These are phyloP conservation scores for Hylyphantes graminicola DNA, from an alignment of 1,140 invertebrate species.

Conservation along the genomic window DNA sequence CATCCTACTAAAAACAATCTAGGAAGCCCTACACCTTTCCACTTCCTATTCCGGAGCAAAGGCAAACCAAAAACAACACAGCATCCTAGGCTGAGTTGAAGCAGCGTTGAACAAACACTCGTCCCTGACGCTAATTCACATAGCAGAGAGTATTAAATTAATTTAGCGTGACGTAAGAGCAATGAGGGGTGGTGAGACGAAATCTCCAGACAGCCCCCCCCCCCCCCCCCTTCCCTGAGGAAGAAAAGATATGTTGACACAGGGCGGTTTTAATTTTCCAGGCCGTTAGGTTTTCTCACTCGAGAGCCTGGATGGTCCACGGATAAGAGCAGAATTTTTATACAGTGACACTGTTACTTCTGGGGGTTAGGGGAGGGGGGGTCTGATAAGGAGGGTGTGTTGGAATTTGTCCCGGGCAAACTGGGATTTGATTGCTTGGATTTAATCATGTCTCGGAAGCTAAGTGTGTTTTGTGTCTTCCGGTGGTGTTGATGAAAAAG, in stretches of 20 bases:
- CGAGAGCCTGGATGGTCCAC: not conserved
- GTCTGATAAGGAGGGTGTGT: not conserved
- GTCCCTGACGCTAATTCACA: conserved; percentile 24
- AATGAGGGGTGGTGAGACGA: conserved; percentile 29
- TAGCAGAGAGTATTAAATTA: conserved; percentile 49
- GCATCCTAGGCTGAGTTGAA: conserved; percentile 15
- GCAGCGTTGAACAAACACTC: conserved; percentile 42
- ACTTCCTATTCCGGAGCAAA: not conserved
- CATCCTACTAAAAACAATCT: conserved; percentile 17
- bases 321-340: conserved; percentile 40
- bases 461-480: not conserved
- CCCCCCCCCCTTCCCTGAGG: not conserved
- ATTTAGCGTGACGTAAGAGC: conserved; percentile 42
- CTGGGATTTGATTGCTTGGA: conserved; percentile 23
- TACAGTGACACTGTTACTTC: conserved; percentile 5
- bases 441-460: conserved; percentile 40
- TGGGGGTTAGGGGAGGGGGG: no score
- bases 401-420: conserved; percentile 28
- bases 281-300: conserved; percentile 57
- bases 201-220: conserved; percentile 9
- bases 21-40: not conserved
- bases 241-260: conserved; percentile 52
- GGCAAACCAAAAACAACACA: not conserved
- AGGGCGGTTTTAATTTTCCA: conserved; percentile 58
- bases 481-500: no score